A percentile compares a stretch with the other conserved stretches of the same genome.
These are phyloP conservation scores for Polymixis flavicincta DNA, from an alignment of 2,888 invertebrate species.

Conservation along the genomic window DNA sequence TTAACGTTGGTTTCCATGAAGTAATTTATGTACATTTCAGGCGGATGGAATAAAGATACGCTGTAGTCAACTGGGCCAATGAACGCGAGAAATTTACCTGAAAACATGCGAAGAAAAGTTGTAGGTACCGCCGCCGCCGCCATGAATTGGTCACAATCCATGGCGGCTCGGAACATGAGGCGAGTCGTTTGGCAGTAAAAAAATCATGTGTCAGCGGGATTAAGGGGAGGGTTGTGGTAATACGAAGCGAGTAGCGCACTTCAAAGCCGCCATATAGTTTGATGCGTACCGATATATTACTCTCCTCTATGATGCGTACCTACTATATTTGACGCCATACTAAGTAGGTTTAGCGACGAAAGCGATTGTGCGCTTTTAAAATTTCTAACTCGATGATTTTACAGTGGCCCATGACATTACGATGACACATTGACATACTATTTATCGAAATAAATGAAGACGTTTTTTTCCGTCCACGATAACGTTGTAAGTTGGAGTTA, in stretches of 20 bases:
- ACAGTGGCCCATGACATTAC: neutral
- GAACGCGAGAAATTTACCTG: conserved; percentile 95
- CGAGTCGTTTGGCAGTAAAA: neutral
- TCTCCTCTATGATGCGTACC: no score
- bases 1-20: conserved; percentile 95
- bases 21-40: conserved; percentile 96
- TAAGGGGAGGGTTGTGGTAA: neutral
- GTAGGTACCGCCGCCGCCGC: no score
- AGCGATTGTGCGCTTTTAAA: neutral
- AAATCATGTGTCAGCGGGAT: neutral
- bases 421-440: neutral
- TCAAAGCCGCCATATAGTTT: neutral
- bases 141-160: neutral
- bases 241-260: neutral
- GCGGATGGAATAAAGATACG: conserved; percentile 92
- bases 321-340: neutral
- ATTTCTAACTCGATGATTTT: neutral
- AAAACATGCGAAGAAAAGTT: conserved; percentile 16
- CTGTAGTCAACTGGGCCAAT: conserved; percentile 93
- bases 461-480: neutral
- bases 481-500: neutral
- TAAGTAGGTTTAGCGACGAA: neutral
- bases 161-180: neutral
- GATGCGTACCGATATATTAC: no score
- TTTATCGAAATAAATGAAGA: neutral